Percentiles rank a stretch among this genome's conserved stretches.
These are phyloP conservation scores for Drosophila subobscura DNA, from an alignment of 1,140 invertebrate species.

Conservation along the genomic window DNA sequence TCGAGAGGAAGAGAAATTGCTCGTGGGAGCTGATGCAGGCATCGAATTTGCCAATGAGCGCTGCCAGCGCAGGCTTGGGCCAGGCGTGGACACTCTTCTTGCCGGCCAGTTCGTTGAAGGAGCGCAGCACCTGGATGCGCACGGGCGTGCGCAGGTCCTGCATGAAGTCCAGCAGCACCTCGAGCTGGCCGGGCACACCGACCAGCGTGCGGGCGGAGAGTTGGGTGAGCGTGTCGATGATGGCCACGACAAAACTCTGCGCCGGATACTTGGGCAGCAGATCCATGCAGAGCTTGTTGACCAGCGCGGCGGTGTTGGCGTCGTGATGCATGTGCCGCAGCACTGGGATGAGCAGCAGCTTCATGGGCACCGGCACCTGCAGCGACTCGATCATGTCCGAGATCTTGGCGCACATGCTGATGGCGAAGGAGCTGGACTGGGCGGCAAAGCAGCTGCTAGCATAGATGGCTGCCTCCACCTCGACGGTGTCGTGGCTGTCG, in stretches of 20 bases:
- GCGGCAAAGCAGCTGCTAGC: constrained; percentile 96
- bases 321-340: constrained; percentile 98
- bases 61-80: constrained; percentile 88
- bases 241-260: constrained; percentile 93
- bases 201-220: constrained; percentile 94
- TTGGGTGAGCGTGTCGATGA: constrained; percentile 93
- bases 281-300: constrained; percentile 91
- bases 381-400: constrained; percentile 97
- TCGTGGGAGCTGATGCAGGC: constrained; percentile 72
- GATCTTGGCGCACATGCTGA: constrained; percentile 97
- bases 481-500: constrained; percentile 97
- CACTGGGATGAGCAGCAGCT: constrained; percentile 95
- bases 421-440: constrained; percentile 96
- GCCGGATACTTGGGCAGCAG: constrained; percentile 94
- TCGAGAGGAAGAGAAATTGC: constrained; percentile 77
- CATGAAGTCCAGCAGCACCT: constrained; percentile 84
- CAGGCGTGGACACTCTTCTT: constrained; percentile 91
- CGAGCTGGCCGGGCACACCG: constrained; percentile 94
- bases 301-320: constrained; percentile 91
- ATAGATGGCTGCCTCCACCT: constrained; percentile 98
- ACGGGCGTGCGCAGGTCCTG: constrained; percentile 88
- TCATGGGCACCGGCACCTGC: constrained; percentile 95
- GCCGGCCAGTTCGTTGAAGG: constrained; percentile 90
- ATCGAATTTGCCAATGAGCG: constrained; percentile 85
- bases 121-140: constrained; percentile 89